Evolutionary conservation across 2,797 vertebrate genomes (phyloP).

Genomic region (Chaenodraco wilsoni): DNA sequence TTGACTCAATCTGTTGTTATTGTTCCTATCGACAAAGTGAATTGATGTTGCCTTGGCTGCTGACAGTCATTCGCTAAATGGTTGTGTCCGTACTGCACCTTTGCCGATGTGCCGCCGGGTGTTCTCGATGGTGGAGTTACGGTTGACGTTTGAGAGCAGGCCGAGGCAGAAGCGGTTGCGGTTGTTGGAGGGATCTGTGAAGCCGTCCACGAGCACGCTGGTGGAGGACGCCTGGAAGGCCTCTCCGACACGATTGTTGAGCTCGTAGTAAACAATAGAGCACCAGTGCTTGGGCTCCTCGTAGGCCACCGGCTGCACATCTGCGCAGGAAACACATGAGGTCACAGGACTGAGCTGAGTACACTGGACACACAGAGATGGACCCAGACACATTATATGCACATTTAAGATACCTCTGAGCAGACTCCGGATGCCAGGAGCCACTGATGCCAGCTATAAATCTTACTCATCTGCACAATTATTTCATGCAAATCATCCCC

Average conservation of each 20-base stretch:
- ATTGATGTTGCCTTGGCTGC: constrained; percentile 52
- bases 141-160: constrained; percentile 97
- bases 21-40: constrained; percentile 30
- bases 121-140: constrained; percentile 99
- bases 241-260: constrained; percentile 97
- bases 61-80: constrained; percentile 16
- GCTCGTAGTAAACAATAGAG: constrained; percentile 99
- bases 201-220: constrained; percentile 96
- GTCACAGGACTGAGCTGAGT: constrained; percentile 44
- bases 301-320: constrained; percentile 96
- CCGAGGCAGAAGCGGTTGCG: constrained; percentile 98
- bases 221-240: constrained; percentile 98
- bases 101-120: constrained; percentile 97
- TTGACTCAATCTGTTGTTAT: constrained; percentile 47
- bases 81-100: constrained; percentile 78
- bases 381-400: constrained; percentile 36
- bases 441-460: constrained; percentile 38
- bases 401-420: constrained; percentile 43
- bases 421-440: constrained; percentile 33
- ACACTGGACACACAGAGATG: constrained; percentile 18
- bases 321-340: constrained; percentile 81
- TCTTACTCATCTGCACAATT: constrained; percentile 37
- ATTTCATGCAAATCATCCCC: constrained; percentile 42
- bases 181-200: constrained; percentile 99
- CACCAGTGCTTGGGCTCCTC: constrained; percentile 99